Conservation (phyloP, 2,888 invertebrate genomes). For the Chironomus tentans region DNA sequence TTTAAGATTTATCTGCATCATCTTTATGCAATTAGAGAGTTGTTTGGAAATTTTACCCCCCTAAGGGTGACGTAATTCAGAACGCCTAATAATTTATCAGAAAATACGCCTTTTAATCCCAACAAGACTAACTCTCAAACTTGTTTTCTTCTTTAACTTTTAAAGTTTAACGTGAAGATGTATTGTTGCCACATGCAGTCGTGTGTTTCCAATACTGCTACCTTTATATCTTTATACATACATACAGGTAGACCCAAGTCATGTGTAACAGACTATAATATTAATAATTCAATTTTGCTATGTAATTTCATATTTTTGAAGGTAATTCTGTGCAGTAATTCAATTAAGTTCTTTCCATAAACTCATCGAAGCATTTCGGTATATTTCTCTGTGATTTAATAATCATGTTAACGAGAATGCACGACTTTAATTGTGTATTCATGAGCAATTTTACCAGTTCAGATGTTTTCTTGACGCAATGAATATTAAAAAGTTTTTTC, state of each 20-base stretch:
- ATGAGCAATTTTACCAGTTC: no score
- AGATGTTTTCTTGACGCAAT: no score
- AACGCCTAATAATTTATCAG: no score
- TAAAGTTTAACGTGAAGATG: not conserved
- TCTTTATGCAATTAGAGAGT: no score
- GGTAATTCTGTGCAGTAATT: slow-evolving; percentile 2
- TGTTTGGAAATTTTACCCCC: no score
- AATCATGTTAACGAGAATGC: slow-evolving; percentile 16
- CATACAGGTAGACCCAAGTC: not conserved
- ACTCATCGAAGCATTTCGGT: not conserved
- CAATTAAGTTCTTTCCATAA: slow-evolving; percentile 1
- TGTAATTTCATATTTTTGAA: slow-evolving; percentile 13
- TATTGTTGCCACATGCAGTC: not conserved
- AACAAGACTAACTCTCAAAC: no score
- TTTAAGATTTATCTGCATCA: no score
- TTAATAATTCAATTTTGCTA: slow-evolving; percentile 5
- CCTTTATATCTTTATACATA: no score
- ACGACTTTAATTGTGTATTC: not conserved
- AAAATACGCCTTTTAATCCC: no score
- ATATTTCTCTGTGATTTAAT: slow-evolving; percentile 4
- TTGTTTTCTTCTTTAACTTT: no score
- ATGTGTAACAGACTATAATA: slow-evolving; percentile 11
- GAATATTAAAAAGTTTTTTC: no score
- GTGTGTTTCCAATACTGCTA: not conserved
- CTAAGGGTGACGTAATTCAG: no score